phyloP scores from a whole-genome alignment of 53 echinoderm and acorn worm species.

The Holothuria scabra region DNA sequence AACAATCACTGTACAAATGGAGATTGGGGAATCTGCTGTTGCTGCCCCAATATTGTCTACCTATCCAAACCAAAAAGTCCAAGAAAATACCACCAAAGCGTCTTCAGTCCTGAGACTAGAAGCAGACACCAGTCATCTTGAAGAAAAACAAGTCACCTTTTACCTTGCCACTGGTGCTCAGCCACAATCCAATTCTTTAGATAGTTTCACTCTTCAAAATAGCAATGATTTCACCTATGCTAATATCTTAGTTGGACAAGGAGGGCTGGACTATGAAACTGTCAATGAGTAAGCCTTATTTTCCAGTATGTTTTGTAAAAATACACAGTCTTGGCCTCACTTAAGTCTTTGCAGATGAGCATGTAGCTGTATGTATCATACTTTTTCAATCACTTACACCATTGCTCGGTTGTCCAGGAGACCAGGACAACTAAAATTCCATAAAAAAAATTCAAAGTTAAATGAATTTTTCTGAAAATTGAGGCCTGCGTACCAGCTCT shows the following conservation, averaged over 20 bases:
- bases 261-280: constrained; percentile 6
- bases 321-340: too few relatives aligned
- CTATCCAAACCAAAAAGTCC: not conserved
- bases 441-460: too few relatives aligned
- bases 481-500: too few relatives aligned
- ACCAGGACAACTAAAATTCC: too few relatives aligned
- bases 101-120: not conserved
- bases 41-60: not conserved
- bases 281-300: too few relatives aligned
- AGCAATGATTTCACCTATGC: not conserved
- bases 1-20: constrained; percentile 23
- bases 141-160: constrained; percentile 29
- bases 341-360: too few relatives aligned
- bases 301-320: too few relatives aligned
- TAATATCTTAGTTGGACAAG: not conserved
- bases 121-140: not conserved
- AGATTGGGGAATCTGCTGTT: not conserved
- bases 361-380: too few relatives aligned
- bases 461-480: too few relatives aligned
- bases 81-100: not conserved
- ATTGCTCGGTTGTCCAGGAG: too few relatives aligned
- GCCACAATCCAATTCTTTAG: constrained; percentile 56
- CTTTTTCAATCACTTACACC: too few relatives aligned
- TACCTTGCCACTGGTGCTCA: constrained; percentile 63
- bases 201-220: not conserved